Evolutionary conservation across 2,113 vertebrate genomes (phyloP), one percentile per base, ranked within the genome.

Genomic region (Collichthys lucidus): DNA sequence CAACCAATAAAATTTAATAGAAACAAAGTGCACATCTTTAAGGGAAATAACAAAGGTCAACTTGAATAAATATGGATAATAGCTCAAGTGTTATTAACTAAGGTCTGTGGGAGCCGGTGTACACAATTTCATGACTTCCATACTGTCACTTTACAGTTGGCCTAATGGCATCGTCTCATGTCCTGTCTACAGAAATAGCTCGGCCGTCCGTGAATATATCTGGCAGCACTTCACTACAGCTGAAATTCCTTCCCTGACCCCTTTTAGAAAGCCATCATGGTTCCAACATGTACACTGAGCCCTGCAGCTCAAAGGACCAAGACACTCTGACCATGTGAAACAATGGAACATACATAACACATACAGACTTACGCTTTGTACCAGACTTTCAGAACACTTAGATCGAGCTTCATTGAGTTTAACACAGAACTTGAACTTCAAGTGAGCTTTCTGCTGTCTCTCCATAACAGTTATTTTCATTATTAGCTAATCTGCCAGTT

Each of bases 161-260:
- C 57, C 65, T 79, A 42, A 82, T 56, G 59, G 60, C 31, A 77
- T 50, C 50, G 60, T 63, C 57, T 89, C 89, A 85, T 70, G 75
- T 80, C 24, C 66, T 69, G 44, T 20, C 56, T 72, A 82, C 90
- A 88, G 83, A 91, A 94, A 94, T 95, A 95, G 83, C 86, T 42
- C 20, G 2, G 53, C 35, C 53, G 79, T 60, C 92, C 89, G 84
- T 78, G 80, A 93, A 93, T 94, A 93, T 66, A 89, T 75, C 89
- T 92, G 92, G 92, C 89, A 88, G 82, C 66, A 22, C 24, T 52
- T 72, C 72, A 81, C 78, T 85, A 24, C 83, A 85, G 90, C 89
- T 94, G 86, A 90, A 74, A 89, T 94, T 94, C 89, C 77, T 86
- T 79, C 81, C 83, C 69, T 80, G 69, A 78, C 83, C 85, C 74